Percentiles rank a stretch among this genome's conserved stretches.
Evolutionary conservation across 2,113 vertebrate species (phyloP).

Genomic region (Cottus gobio): DNA sequence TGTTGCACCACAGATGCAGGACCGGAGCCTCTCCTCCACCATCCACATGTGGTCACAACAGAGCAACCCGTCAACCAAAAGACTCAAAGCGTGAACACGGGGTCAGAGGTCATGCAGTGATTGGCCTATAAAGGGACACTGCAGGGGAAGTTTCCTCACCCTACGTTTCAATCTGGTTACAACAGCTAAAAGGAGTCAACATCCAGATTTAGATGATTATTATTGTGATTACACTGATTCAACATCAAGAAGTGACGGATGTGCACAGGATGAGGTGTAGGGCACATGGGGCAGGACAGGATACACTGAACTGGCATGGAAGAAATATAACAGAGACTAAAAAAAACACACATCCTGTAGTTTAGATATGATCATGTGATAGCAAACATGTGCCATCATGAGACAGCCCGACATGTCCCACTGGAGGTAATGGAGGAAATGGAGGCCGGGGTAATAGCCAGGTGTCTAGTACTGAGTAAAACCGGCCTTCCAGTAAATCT

Average conservation of each 20-base stretch:
- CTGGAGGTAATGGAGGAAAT: background rate
- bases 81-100: conserved; percentile 20
- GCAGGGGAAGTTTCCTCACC: conserved; percentile 13
- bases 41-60: conserved; percentile 45
- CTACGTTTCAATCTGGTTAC: background rate
- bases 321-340: conserved; percentile 6
- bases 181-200: conserved; percentile 8
- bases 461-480: background rate
- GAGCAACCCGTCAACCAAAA: conserved; percentile 20
- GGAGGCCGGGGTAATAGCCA: background rate
- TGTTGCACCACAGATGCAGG: background rate
- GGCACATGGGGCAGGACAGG: background rate
- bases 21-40: conserved; percentile 6
- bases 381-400: conserved; percentile 1
- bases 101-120: conserved; percentile 42
- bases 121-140: conserved; percentile 18
- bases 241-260: background rate
- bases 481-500: background rate
- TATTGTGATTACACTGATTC: conserved; percentile 5
- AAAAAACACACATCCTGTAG: background rate
- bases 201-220: conserved; percentile 3
- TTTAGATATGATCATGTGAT: conserved; percentile 1
- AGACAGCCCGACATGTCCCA: background rate
- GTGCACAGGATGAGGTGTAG: background rate
- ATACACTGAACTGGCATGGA: background rate